phyloP scores from a whole-genome alignment of 2,113 vertebrate genomes.

The Capreolus pygargus region DNA sequence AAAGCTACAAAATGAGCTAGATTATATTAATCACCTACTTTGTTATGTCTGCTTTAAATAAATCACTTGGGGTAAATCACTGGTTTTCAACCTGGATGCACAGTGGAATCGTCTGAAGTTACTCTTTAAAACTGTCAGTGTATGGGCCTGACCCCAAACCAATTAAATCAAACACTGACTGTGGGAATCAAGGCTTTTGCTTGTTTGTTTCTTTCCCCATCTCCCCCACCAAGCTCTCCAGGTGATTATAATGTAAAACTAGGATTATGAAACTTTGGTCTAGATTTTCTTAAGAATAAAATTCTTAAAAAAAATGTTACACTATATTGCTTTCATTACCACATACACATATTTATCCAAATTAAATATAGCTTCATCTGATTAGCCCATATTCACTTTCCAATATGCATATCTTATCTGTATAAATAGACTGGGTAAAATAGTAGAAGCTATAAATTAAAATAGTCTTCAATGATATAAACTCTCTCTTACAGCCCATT shows the following conservation, averaged over 20 bases:
- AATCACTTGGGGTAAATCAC: not conserved
- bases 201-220: not conserved
- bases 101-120: not conserved
- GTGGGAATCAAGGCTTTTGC: not conserved
- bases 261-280: not conserved
- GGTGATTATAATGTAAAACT: not conserved
- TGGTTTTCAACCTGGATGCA: conserved; percentile 17
- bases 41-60: conserved; percentile 18
- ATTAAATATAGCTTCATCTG: not conserved
- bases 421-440: not conserved
- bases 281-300: not conserved
- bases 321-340: not conserved
- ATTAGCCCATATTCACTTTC: not conserved
- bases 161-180: not conserved
- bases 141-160: not conserved
- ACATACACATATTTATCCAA: not conserved
- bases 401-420: not conserved
- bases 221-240: not conserved
- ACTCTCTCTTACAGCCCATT: not conserved
- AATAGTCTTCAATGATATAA: not conserved
- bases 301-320: not conserved
- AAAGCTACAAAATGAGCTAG: not conserved
- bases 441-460: not conserved
- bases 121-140: not conserved
- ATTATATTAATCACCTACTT: not conserved